Base-by-base conservation (phyloP, 2,797 vertebrate species). In the Pagetopsis macropterus region DNA sequence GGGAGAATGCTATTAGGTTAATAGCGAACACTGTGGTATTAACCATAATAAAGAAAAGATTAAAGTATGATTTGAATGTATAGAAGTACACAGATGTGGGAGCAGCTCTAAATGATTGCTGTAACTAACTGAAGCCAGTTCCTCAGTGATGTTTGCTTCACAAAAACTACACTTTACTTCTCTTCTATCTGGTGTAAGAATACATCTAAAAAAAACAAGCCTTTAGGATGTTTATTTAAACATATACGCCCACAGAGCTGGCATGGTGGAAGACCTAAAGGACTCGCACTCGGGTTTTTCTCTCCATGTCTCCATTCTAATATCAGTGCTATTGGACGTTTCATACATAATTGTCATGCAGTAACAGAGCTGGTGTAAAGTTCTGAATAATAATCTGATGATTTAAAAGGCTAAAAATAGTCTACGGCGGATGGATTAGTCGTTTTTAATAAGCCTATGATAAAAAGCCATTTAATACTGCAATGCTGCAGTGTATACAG, bases 391-490 rank as follows among this genome's bases (percentile, higher is more conserved):
- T 19, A 8, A 21, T 44, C n/a, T 70, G 54, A 49, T 16, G 9
- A 51, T 76, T 54, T 56, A 48, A 50, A 56, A 12, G 17, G 49
- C 45, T 48, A 51, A 45, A 19, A 64, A 21, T 54, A 44, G 6
- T 67, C 41, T 55, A 41, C 41, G 41, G 19, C 46, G 81, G 37
- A 64, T 17, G 49, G 63, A 78, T 60, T 31, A 61, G 17, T 50
- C 3, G 43, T 77, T 81, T 81, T 65, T 55, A 75, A 82, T 50
- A 75, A 67, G 66, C 31, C 58, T 57, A 65, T 79, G 27, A 65
- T 78, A 70, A 89, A 75, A 91, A 90, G 89, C 90, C 84, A 91
- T 90, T 82, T 55, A 85, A 75, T 76, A 76, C 75, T 81, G 82
- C 78, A 72, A 79, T 65, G 54, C 40, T 87, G 76, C 73, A 75